Evolutionary conservation across 2,888 invertebrate species (phyloP).

Genomic region (Drosophila paucipuncta): DNA sequence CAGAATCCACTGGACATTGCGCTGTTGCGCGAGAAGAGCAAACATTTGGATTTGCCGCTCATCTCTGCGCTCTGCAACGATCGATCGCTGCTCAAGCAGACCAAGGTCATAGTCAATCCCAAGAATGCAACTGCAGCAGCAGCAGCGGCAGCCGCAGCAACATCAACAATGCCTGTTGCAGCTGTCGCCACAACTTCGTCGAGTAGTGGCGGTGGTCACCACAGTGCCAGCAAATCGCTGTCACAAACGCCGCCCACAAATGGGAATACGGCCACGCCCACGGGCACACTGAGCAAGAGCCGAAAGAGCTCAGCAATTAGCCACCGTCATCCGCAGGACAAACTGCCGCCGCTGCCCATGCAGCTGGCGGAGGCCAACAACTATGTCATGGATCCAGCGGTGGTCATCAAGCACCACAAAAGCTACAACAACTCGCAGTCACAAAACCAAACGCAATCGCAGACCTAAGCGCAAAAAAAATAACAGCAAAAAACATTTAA

Average conservation of each 20-base stretch:
- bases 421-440: constrained; percentile 84
- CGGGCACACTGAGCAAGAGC: constrained; percentile 83
- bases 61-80: constrained; percentile 98
- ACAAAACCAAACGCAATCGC: constrained; percentile 66
- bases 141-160: constrained; percentile 47
- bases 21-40: constrained; percentile 94
- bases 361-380: constrained; percentile 89
- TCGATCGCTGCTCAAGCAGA: constrained; percentile 94
- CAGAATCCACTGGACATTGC: constrained; percentile 90
- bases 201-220: constrained; percentile 17
- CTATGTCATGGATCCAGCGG: constrained; percentile 87
- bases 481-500: background rate
- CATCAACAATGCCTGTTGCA: constrained; percentile 1
- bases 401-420: constrained; percentile 84
- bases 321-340: constrained; percentile 92
- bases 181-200: constrained; percentile 1
- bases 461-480: constrained; percentile 39
- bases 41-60: constrained; percentile 94
- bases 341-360: constrained; percentile 89
- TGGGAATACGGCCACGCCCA: constrained; percentile 46
- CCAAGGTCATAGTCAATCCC: constrained; percentile 93
- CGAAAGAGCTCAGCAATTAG: constrained; percentile 87
- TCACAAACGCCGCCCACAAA: constrained; percentile 31
- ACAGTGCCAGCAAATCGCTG: constrained; percentile 51
- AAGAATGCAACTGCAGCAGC: constrained; percentile 86